A percentile compares a stretch with the other conserved stretches of the same genome.
phyloP scores from a whole-genome alignment of 1,140 invertebrate species.

The Caerostris extrusa region DNA sequence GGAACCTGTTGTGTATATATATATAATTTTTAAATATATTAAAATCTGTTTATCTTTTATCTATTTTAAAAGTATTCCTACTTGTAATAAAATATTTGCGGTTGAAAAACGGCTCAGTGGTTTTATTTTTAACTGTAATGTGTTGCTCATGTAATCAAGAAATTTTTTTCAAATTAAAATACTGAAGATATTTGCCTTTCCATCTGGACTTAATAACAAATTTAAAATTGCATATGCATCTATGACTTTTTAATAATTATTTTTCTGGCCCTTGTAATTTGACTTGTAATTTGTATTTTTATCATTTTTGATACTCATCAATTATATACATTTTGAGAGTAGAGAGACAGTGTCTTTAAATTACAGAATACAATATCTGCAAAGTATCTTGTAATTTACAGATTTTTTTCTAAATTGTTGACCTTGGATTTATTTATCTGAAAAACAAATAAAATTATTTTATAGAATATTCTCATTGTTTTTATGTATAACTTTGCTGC shows the following conservation, averaged over 20 bases:
- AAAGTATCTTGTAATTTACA: neutral
- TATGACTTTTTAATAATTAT: neutral
- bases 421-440: neutral
- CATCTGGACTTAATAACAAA: neutral
- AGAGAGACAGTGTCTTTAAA: neutral
- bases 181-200: neutral
- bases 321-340: neutral
- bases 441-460: conserved; percentile 6
- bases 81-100: no score
- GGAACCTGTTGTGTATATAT: neutral
- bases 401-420: neutral
- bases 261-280: conserved; percentile 11
- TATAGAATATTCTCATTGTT: neutral
- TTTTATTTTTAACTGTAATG: no score
- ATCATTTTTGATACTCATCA: conserved; percentile 8
- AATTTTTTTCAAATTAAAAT: neutral
- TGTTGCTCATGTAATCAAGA: no score
- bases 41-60: neutral
- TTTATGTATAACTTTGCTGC: neutral
- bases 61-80: neutral
- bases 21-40: neutral
- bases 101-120: no score
- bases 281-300: conserved; percentile 7
- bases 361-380: neutral
- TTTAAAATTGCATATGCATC: neutral